Base-by-base conservation (phyloP, 2,113 vertebrate species). In the Spermophilus dauricus region DNA sequence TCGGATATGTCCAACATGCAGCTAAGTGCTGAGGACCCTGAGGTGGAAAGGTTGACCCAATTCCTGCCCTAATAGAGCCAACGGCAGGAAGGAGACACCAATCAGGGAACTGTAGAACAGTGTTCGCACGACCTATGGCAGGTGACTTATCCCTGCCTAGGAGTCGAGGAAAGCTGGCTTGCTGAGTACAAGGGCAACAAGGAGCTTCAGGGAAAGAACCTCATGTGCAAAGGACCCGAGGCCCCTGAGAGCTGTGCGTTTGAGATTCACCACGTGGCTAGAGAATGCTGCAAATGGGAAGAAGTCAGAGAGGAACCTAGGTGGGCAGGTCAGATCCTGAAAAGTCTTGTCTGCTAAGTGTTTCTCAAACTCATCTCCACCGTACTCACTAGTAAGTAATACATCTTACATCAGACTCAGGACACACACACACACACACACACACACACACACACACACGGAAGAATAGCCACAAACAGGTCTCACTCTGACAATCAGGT, bases 51-150 rank as follows among this genome's bases (percentile, higher is more conserved):
- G 32, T 0, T 37, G 32, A 34, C 28, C 17, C 11, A 14, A 51
- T 53, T 39, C 51, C 65, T 73, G 32, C 7, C 45, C 45, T 51
- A 5, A 39, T 4, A 17, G 32, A 84, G 37, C 34, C 67, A 70
- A 8, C 3, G 14, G 39, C 22, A 3, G 26, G 17, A 91, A 65
- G 48, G 16, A 48, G 45, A 42, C 28, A 39, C 14, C 24, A 51
- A 30, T 9, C 1, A 9, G 22, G 45, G 6, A 14, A 13, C 4
- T 12, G 22, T 5, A 28, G 32, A n/a, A 8, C 3, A 3, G 14
- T n/a, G 37, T 76, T 24, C 24, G 2, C 30, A 34, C 65, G 42
- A 51, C 48, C 12, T 8, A 24, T 1, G 14, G 6, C 20, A 48
- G 53, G 34, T 61, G 32, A 30, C 32, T 28, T 32, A 4, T 1